Conservation (phyloP, 2,113 vertebrate species). For the Odocoileus virginianus region DNA sequence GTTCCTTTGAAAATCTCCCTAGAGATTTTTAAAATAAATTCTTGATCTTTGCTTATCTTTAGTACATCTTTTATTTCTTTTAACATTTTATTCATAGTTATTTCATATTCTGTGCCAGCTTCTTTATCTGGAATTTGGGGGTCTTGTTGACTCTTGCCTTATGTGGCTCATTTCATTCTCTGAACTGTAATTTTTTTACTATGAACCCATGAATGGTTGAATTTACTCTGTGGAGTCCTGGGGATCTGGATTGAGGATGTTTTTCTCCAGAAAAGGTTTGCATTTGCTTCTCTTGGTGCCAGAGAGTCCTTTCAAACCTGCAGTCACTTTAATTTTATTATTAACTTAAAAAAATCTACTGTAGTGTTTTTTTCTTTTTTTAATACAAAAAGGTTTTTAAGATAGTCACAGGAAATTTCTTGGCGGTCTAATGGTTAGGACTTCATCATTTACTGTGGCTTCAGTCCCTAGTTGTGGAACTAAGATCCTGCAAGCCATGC, state of each 20-base stretch:
- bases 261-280: background rate
- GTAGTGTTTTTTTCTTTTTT: background rate
- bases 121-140: background rate
- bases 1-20: background rate
- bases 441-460: background rate
- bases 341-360: background rate
- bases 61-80: background rate
- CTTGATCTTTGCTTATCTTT: background rate
- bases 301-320: background rate
- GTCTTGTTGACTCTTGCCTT: background rate
- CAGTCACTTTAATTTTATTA: background rate
- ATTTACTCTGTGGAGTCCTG: background rate
- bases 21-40: background rate
- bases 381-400: background rate
- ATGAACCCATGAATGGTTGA: background rate
- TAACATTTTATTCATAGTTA: background rate
- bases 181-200: background rate
- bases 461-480: accelerated
- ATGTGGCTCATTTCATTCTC: background rate
- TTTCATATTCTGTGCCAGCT: background rate
- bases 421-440: accelerated
- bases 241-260: background rate
- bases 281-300: background rate
- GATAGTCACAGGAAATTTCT: background rate
- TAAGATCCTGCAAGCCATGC: background rate